Conservation (phyloP, 2,113 vertebrate species). For the Furnarius figulus region DNA sequence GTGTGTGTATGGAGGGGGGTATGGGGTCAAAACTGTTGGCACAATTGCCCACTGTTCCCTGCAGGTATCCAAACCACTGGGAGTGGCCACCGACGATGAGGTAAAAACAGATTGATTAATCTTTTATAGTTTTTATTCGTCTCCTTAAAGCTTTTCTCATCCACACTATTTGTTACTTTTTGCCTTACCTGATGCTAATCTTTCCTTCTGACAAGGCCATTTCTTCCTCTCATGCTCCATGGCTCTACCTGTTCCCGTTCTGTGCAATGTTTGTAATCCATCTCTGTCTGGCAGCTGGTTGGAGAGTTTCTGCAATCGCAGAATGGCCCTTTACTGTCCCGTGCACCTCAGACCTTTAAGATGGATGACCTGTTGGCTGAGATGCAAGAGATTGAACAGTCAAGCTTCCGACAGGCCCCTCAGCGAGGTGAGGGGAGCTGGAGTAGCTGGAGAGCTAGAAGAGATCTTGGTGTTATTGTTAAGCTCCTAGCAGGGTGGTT, state of each 20-base stretch:
- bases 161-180: neutral
- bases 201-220: neutral
- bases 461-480: neutral
- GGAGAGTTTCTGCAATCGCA: slow-evolving; percentile 91
- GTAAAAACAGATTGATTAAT: slow-evolving; percentile 61
- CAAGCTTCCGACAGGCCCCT: slow-evolving; percentile 91
- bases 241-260: neutral
- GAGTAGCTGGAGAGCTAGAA: neutral
- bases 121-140: neutral
- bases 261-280: neutral
- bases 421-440: slow-evolving; percentile 84
- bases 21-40: neutral
- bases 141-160: neutral
- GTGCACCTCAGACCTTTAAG: slow-evolving; percentile 93
- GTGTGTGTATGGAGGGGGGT: neutral
- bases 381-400: slow-evolving; percentile 99
- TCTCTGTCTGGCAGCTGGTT: slow-evolving; percentile 82
- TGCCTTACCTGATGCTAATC: neutral
- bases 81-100: slow-evolving; percentile 91
- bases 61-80: slow-evolving; percentile 90
- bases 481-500: neutral
- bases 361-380: slow-evolving; percentile 97
- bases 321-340: slow-evolving; percentile 79
- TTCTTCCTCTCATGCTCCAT: neutral
- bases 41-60: neutral